phyloP scores from a whole-genome alignment of 2,888 invertebrate species.

The Magallana nippona region DNA sequence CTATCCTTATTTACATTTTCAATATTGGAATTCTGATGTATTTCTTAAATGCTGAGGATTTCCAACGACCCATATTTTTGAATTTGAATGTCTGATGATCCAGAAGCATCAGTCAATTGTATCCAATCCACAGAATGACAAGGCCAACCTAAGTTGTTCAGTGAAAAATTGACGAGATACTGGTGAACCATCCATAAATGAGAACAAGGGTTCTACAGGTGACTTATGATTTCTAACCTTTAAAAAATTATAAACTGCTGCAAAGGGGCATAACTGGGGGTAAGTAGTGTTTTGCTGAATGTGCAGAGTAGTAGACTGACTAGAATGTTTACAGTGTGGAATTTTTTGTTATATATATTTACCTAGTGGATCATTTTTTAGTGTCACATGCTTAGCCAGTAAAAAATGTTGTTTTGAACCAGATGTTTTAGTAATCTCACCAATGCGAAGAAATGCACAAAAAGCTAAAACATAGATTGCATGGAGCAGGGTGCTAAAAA shows the following conservation, averaged over 20 bases:
- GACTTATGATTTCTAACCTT: too few relatives aligned
- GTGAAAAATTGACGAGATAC: conserved; percentile 23
- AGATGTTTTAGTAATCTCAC: neutral
- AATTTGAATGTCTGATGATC: conserved; percentile 1
- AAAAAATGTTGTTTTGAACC: neutral
- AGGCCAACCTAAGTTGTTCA: conserved; percentile 3
- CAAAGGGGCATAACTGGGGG: neutral
- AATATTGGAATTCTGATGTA: conserved; percentile 35
- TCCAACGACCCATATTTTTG: conserved; percentile 38
- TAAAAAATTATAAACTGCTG: neutral
- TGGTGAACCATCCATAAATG: conserved; percentile 26
- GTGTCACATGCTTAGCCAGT: neutral
- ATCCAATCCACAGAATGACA: conserved; percentile 9
- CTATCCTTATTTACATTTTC: neutral
- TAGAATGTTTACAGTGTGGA: conserved; percentile 4
- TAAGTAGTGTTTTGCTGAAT: neutral
- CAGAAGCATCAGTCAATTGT: neutral
- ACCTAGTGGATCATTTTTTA: neutral
- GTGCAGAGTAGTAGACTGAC: conserved; percentile 2
- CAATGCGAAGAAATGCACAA: neutral
- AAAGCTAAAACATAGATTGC: neutral
- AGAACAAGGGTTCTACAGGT: too few relatives aligned
- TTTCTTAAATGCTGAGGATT: conserved; percentile 34
- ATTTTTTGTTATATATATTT: too few relatives aligned
- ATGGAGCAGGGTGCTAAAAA: neutral